These are phyloP conservation scores for Fissipunctia ypsillon DNA, from an alignment of 2,888 invertebrate species.

Conservation along the genomic window DNA sequence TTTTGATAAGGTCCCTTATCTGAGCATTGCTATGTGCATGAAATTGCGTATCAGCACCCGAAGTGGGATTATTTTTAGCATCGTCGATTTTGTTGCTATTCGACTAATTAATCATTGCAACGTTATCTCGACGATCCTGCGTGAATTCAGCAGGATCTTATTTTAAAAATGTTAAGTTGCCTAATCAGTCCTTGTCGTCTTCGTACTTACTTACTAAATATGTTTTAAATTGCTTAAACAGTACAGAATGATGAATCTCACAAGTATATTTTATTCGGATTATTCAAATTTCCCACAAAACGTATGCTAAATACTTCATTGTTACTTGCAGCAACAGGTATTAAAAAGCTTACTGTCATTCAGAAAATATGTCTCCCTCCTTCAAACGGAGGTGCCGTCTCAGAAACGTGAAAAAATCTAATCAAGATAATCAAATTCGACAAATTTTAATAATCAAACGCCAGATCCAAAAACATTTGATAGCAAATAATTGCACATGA, in stretches of 20 bases:
- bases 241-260: conserved; percentile 60
- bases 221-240: conserved; percentile 36
- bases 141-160: conserved; percentile 17
- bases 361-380: conserved; percentile 46
- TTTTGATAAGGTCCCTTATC: conserved; percentile 77
- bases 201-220: conserved; percentile 12
- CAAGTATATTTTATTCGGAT: conserved; percentile 52
- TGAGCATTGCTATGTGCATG: conserved; percentile 69
- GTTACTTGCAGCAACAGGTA: conserved; percentile 52
- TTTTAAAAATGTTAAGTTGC: conserved; percentile 16
- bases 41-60: conserved; percentile 55
- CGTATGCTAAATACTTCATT: conserved; percentile 61
- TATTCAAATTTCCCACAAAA: conserved; percentile 63
- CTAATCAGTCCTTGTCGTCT: conserved; percentile 46
- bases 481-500: conserved; percentile 82
- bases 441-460: conserved; percentile 56
- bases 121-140: conserved; percentile 40
- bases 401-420: conserved; percentile 35
- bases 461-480: conserved; percentile 66
- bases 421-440: conserved; percentile 56
- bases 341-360: conserved; percentile 60
- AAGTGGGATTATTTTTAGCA: conserved; percentile 48
- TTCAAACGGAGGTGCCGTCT: conserved; percentile 43
- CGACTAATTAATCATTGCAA: conserved; percentile 41
- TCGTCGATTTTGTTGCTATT: conserved; percentile 47